Evolutionary conservation across 1,140 invertebrate species (phyloP).

Genomic region (Monomorium pharaonis): DNA sequence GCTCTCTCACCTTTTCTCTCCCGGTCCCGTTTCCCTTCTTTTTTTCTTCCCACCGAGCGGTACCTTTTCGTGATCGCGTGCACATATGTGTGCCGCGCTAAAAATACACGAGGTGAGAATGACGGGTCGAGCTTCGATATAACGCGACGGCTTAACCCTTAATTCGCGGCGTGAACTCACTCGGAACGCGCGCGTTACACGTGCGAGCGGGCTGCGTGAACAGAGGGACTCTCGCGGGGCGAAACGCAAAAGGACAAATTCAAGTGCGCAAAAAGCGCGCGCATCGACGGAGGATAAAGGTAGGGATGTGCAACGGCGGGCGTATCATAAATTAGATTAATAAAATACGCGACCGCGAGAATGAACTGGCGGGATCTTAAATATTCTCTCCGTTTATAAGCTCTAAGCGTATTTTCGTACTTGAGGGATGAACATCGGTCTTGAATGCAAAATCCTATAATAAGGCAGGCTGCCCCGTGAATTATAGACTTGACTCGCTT

Average conservation of each 20-base stretch:
- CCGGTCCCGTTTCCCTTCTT: background rate
- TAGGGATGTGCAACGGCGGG: background rate
- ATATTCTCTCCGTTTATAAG: too few relatives aligned
- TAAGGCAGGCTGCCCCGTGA: background rate
- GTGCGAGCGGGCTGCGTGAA: background rate
- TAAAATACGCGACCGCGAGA: background rate
- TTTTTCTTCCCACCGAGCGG: background rate
- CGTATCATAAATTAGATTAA: background rate
- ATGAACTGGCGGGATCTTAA: background rate
- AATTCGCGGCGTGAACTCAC: background rate
- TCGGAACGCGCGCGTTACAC: background rate
- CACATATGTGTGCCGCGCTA: constrained; percentile 30
- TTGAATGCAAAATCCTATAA: background rate
- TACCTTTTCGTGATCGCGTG: background rate
- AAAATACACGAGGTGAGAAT: constrained; percentile 33
- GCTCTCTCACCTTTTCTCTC: background rate
- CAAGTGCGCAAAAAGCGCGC: background rate
- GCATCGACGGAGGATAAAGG: background rate
- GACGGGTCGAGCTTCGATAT: background rate
- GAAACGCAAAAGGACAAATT: background rate
- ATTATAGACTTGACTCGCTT: background rate
- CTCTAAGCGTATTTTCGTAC: background rate
- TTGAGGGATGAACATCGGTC: background rate
- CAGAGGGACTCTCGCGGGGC: background rate
- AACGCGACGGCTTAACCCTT: constrained; percentile 19